A percentile compares a stretch with the other conserved stretches of the same genome.
phyloP scores from a whole-genome alignment of 2,888 invertebrate species.

The Lasioglossum zephyrum region DNA sequence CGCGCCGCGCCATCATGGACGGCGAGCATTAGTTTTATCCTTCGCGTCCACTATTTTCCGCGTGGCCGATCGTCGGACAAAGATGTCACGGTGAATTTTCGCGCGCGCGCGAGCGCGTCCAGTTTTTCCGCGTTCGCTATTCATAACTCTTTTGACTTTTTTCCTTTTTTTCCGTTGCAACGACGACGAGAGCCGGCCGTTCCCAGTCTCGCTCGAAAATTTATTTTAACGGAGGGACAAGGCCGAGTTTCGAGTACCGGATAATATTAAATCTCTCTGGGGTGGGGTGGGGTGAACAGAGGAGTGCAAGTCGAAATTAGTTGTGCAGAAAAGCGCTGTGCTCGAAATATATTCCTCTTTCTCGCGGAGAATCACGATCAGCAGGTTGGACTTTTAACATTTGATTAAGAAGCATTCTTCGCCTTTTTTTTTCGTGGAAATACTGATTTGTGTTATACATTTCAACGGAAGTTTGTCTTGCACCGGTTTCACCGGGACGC shows the following conservation, averaged over 20 bases:
- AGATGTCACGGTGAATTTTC: constrained; percentile 1
- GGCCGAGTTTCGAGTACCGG: background rate
- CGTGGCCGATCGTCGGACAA: background rate
- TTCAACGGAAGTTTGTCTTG: no score
- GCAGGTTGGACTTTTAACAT: no score
- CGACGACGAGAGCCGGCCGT: background rate
- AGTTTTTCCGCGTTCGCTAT: background rate
- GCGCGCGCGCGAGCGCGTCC: background rate
- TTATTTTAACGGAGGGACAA: background rate
- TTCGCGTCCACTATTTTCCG: background rate
- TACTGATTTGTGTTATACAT: no score
- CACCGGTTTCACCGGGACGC: no score
- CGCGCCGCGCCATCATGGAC: background rate
- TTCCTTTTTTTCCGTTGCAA: background rate
- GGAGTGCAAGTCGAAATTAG: no score
- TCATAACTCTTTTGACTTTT: constrained; percentile 2
- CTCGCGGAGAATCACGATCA: no score
- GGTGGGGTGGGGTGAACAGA: no score
- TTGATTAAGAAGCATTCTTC: no score
- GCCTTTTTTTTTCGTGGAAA: no score
- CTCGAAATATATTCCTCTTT: no score
- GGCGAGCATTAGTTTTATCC: constrained; percentile 1
- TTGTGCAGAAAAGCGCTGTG: no score
- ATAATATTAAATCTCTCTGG: no score
- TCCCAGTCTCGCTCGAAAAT: background rate